phyloP scores from a whole-genome alignment of 2,113 vertebrate genomes.

The Myanophis thanlyinensis region DNA sequence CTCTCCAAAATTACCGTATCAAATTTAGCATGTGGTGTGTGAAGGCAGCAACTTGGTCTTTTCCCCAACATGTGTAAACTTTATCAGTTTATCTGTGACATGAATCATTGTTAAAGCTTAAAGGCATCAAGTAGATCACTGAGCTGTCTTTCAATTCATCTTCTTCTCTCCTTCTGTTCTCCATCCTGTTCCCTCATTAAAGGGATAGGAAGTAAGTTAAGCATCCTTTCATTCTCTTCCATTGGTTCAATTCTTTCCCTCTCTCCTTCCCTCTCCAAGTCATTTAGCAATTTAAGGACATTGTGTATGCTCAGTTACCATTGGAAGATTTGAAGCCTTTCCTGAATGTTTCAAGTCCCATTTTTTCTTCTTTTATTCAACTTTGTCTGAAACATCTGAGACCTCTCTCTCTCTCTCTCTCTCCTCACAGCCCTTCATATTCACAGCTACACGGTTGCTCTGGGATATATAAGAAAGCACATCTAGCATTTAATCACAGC shows the following conservation, averaged over 20 bases:
- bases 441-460: background rate
- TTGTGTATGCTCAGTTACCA: background rate
- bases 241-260: too few relatives aligned
- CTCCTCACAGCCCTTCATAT: background rate
- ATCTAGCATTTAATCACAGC: background rate
- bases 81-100: too few relatives aligned
- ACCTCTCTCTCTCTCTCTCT: background rate
- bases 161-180: too few relatives aligned
- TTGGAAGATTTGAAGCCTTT: background rate
- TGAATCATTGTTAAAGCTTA: too few relatives aligned
- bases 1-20: background rate
- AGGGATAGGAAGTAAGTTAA: too few relatives aligned
- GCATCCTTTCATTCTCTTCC: too few relatives aligned
- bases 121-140: too few relatives aligned
- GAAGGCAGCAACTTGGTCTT: too few relatives aligned
- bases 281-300: background rate
- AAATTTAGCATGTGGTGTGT: too few relatives aligned
- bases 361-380: background rate
- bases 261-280: background rate
- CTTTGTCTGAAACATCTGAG: background rate
- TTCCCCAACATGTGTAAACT: too few relatives aligned
- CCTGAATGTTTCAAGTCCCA: background rate
- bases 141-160: too few relatives aligned
- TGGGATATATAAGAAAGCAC: background rate
- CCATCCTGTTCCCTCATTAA: too few relatives aligned